Evolutionary conservation across 2,113 vertebrate species (phyloP).

Genomic region (Chiloscyllium plagiosum): DNA sequence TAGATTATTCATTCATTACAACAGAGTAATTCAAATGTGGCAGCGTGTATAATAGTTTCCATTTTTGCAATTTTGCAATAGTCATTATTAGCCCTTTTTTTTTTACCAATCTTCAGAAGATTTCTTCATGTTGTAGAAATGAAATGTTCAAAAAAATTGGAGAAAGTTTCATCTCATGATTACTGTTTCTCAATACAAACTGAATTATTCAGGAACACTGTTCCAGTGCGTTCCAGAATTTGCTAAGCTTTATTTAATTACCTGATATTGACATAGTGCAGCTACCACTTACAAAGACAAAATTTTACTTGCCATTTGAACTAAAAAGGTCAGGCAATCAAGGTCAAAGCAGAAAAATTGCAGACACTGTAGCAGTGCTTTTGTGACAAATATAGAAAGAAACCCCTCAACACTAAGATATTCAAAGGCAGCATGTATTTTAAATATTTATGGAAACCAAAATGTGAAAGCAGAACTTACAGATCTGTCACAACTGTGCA

Average conservation of each 20-base stretch:
- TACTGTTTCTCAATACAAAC: slow-evolving; percentile 21
- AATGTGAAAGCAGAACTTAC: background rate
- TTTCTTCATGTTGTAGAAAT: background rate
- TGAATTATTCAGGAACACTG: slow-evolving; percentile 17
- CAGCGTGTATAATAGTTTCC: background rate
- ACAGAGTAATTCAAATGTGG: background rate
- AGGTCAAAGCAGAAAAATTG: slow-evolving; percentile 65
- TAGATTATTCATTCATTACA: background rate
- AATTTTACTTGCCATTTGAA: slow-evolving; percentile 87
- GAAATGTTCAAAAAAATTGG: background rate
- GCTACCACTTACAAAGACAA: slow-evolving; percentile 87
- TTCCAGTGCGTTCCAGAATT: slow-evolving; percentile 75
- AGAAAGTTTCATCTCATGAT: background rate
- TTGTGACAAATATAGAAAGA: slow-evolving; percentile 32
- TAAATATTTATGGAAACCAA: slow-evolving; percentile 25
- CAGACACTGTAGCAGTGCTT: slow-evolving; percentile 9
- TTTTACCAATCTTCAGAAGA: background rate
- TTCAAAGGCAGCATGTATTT: slow-evolving; percentile 24
- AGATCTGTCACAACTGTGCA: slow-evolving; percentile 2
- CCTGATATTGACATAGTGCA: slow-evolving; percentile 94
- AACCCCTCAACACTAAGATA: background rate
- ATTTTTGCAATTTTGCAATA: background rate
- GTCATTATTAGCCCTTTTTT: background rate
- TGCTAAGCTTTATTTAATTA: slow-evolving; percentile 75
- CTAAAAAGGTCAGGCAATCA: slow-evolving; percentile 95